Conservation (phyloP, 2,797 vertebrate genomes). For the Lithobates sylvaticus region DNA sequence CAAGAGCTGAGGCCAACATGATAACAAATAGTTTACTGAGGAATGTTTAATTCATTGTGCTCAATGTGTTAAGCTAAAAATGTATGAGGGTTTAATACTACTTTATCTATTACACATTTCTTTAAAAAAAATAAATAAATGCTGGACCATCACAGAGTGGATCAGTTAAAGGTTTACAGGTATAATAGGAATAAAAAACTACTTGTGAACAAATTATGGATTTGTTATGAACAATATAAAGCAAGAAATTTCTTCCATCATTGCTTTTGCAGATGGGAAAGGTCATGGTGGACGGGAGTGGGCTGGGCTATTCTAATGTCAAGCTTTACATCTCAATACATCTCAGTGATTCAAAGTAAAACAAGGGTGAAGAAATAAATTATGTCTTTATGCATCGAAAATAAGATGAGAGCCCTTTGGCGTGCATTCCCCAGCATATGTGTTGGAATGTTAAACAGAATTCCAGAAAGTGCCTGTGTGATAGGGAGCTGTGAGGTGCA, state of each 20-base stretch:
- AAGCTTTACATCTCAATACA: constrained; percentile 38
- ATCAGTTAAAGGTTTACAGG: neutral
- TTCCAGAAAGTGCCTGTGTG: constrained; percentile 44
- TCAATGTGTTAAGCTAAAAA: too few relatives aligned
- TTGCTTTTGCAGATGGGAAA: constrained; percentile 30
- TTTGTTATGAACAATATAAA: neutral
- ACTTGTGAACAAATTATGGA: neutral
- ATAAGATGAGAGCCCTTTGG: constrained; percentile 39
- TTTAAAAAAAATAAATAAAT: too few relatives aligned
- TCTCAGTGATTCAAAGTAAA: constrained; percentile 28
- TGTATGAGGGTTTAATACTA: too few relatives aligned
- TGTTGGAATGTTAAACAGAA: constrained; percentile 58
- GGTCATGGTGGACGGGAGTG: constrained; percentile 24
- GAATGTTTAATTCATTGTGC: too few relatives aligned
- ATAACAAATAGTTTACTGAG: too few relatives aligned
- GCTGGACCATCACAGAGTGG: too few relatives aligned
- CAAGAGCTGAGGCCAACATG: too few relatives aligned
- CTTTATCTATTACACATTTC: too few relatives aligned
- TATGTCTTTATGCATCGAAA: constrained; percentile 34
- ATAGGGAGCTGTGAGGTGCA: constrained; percentile 35
- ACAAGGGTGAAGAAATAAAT: constrained; percentile 49
- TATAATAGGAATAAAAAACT: neutral
- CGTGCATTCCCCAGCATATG: constrained; percentile 42
- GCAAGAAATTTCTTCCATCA: neutral
- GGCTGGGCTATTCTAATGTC: constrained; percentile 8